Evolutionary conservation across 2,888 invertebrate genomes (phyloP), one percentile per base, ranked within the genome.

Genomic region (Synanthedon vespiformis): DNA sequence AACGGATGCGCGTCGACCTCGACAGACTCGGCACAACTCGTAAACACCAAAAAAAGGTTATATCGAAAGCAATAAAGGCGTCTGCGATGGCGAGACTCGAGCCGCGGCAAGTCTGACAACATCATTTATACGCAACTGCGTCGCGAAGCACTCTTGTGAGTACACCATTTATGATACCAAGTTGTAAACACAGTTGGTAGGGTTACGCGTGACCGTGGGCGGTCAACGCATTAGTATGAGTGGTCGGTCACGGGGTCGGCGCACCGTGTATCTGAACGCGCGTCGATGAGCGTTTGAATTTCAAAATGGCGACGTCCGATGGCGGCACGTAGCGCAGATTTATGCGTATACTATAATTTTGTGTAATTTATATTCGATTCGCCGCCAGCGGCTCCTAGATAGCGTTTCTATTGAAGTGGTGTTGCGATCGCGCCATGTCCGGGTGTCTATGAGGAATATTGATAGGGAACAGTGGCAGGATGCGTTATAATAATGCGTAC

Each of bases 171-270:
- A 60, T 62, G 60, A 61, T 61, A 63, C 62, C 62, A 62, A 60
- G 66, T 61, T 64, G 70, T 69, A 67, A 73, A 70, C 68, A 70
- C 71, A 77, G 60, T 71, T 68, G 70, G 74, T 62, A 67, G 78
- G 72, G 62, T 74, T 68, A 68, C 63, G 65, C 67, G 65, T 74
- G 80, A 68, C 80, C 80, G 82, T 81, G 82, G 84, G 81, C 82
- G 85, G 84, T 77, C 80, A 78, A 64, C 73, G 74, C 77, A 80
- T 81, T 80, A 78, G 77, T 81, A 82, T 82, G 83, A 76, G 74
- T 72, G 80, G 71, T 74, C 80, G 81, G 80, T 82, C 83, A 80
- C 72, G 74, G 78, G 85, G 85, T 83, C 84, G 78, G 71, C 80
- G 81, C 73, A 73, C 77, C 68, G 64, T 58, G 67, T 63, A 70